A percentile compares a stretch with the other conserved stretches of the same genome.
Evolutionary conservation across 2,113 vertebrate genomes (phyloP).

Genomic region (Tetrao urogallus): DNA sequence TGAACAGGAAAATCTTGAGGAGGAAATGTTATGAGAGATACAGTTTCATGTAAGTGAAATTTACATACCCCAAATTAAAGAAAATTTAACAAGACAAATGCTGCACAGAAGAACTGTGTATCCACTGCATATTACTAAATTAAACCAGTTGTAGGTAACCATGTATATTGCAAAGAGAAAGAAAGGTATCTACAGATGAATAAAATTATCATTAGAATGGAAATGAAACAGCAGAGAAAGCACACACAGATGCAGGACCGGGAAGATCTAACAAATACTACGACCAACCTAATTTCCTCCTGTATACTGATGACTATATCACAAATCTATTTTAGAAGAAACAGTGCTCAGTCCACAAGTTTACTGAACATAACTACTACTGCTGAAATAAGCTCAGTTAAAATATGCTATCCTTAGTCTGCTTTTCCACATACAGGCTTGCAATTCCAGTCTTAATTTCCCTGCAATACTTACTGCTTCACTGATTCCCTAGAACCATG

Average conservation of each 20-base stretch:
- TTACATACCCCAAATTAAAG: background rate
- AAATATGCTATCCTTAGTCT: background rate
- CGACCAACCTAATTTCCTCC: background rate
- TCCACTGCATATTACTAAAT: background rate
- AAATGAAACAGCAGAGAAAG: background rate
- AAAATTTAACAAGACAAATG: background rate
- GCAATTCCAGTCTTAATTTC: background rate
- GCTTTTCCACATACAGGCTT: background rate
- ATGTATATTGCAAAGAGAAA: background rate
- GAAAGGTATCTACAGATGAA: background rate
- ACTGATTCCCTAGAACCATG: background rate
- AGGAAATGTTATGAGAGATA: background rate
- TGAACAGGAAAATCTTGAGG: background rate
- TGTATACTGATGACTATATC: background rate
- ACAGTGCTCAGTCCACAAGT: background rate
- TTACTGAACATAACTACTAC: background rate
- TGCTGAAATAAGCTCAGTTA: background rate
- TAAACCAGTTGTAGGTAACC: background rate
- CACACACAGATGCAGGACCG: background rate
- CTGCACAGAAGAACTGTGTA: background rate
- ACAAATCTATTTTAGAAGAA: background rate
- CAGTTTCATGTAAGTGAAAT: background rate
- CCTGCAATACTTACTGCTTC: slow-evolving; percentile 52
- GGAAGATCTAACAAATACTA: background rate
- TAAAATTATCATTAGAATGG: background rate